phyloP scores from a whole-genome alignment of 2,113 vertebrate genomes.

The Dunckerocampus dactyliophorus region DNA sequence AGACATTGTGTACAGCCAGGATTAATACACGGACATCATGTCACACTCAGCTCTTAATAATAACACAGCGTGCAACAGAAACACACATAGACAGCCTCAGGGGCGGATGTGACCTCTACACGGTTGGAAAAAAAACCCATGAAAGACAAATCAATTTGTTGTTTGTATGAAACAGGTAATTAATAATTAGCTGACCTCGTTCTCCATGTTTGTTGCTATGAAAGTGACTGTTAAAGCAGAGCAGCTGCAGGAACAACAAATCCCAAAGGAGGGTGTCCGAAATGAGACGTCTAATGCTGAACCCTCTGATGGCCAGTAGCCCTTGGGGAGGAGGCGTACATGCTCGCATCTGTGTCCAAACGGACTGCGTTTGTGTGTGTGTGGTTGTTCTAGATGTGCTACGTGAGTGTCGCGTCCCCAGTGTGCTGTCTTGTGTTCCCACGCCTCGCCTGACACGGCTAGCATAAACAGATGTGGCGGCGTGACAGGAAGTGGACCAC shows the following conservation, averaged over 20 bases:
- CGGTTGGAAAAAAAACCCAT: neutral
- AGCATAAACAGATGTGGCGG: slow-evolving; percentile 60
- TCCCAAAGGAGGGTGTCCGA: slow-evolving; percentile 30
- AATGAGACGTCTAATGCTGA: slow-evolving; percentile 47
- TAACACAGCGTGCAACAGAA: slow-evolving; percentile 8
- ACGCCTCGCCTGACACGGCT: slow-evolving; percentile 55
- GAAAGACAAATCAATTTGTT: slow-evolving; percentile 7
- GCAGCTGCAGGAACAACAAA: slow-evolving; percentile 8
- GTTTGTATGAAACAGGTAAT: neutral
- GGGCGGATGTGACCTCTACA: slow-evolving; percentile 19
- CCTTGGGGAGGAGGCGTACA: slow-evolving; percentile 28
- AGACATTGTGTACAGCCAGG: slow-evolving; percentile 24
- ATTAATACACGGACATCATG: slow-evolving; percentile 24
- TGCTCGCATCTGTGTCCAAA: slow-evolving; percentile 33
- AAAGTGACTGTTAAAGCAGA: slow-evolving; percentile 12
- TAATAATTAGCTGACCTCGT: slow-evolving; percentile 5
- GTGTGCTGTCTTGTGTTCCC: slow-evolving; percentile 54
- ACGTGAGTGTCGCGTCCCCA: slow-evolving; percentile 33
- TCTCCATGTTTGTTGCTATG: slow-evolving; percentile 10
- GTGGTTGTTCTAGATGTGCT: slow-evolving; percentile 28
- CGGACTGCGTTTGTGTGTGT: slow-evolving; percentile 28
- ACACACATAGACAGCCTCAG: slow-evolving; percentile 7
- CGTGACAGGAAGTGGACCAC: slow-evolving; percentile 61
- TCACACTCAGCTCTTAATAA: slow-evolving; percentile 16
- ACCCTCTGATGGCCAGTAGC: slow-evolving; percentile 35